Evolutionary conservation across 2,113 vertebrate genomes (phyloP), one percentile per base, ranked within the genome.

Genomic region (Pangasianodon gigas): DNA sequence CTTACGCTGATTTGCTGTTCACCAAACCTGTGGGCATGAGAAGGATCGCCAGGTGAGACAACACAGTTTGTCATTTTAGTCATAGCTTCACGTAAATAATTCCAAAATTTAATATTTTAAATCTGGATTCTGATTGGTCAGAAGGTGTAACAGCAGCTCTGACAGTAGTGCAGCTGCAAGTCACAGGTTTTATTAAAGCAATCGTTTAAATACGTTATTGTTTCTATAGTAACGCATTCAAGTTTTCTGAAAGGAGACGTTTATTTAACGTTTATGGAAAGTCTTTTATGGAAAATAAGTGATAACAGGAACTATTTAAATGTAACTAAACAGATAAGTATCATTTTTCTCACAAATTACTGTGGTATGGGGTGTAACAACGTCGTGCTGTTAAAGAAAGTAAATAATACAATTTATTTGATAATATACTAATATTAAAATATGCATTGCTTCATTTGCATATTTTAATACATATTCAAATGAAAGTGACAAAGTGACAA

Each of bases 1-100:
- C 97, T 0, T 99, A 99, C 87, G 94, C 93, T 41, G 97, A 98
- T 91, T 91, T 97, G 3, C 94, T 99, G 19, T 98, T 98, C 85
- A 94, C 93, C 92, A 99, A 97, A 93, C 95, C 97, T 54, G 91
- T 92, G 71, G 93, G 95, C 11, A 87, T 89, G 21, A 96, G 96
- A 93, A 96, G 96, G 89, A 93, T 95, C 67, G 96, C 94, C 51
- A 97, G 97, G 98, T 99, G 94, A 95, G 96, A 81, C 21, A 69
- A 75, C 51, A 58, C 51, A 58, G 13, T 19, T n/a, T 54, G 56
- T 51, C 41, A 1, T 21, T 4, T 37, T 41, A 74, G 32, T 16
- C 62, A n/a, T 7, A n/a, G 2, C 18, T 56, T 18, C 54, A 56
- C 16, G 54, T 18, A 56, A 56, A 46, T 46, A 46, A 46, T 6